Percentiles rank a stretch among this genome's conserved stretches.
Conservation (phyloP, 1,140 invertebrate species). For the Colletes gigas region DNA sequence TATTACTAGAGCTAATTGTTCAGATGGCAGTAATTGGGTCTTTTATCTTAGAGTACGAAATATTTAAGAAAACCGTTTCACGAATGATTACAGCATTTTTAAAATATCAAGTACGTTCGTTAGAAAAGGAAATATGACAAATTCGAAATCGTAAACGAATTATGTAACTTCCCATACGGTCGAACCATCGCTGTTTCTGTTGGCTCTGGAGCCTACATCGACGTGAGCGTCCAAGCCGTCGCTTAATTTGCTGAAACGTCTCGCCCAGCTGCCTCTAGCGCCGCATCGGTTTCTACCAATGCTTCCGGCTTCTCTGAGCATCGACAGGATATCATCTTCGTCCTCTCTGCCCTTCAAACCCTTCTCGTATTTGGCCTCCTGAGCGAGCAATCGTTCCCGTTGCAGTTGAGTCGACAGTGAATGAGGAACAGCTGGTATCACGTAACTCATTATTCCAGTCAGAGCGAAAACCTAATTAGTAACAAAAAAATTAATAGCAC, state of each 20-base stretch:
- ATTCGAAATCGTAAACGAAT: no score
- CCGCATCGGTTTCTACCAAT: constrained; percentile 58
- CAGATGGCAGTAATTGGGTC: no score
- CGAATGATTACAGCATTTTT: background rate
- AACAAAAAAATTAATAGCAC: background rate
- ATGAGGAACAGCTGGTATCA: constrained; percentile 95
- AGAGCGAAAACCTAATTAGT: constrained; percentile 92
- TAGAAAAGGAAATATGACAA: background rate
- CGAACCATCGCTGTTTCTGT: constrained; percentile 75
- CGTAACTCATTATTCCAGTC: constrained; percentile 95
- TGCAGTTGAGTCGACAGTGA: constrained; percentile 90
- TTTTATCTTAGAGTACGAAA: no score
- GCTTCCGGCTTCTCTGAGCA: constrained; percentile 77
- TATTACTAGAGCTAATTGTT: no score
- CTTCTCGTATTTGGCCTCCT: constrained; percentile 93
- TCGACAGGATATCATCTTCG: constrained; percentile 85
- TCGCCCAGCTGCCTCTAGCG: constrained; percentile 84
- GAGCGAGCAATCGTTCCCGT: constrained; percentile 90
- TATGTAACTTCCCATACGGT: constrained; percentile 82
- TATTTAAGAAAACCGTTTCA: background rate
- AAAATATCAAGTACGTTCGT: background rate
- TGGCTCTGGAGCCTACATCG: constrained; percentile 82
- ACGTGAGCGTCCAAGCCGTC: constrained; percentile 88
- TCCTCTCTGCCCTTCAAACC: constrained; percentile 85
- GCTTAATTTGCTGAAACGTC: constrained; percentile 87